Conservation (phyloP, 2,113 vertebrate genomes). For the Trochalopteron elliotii region DNA sequence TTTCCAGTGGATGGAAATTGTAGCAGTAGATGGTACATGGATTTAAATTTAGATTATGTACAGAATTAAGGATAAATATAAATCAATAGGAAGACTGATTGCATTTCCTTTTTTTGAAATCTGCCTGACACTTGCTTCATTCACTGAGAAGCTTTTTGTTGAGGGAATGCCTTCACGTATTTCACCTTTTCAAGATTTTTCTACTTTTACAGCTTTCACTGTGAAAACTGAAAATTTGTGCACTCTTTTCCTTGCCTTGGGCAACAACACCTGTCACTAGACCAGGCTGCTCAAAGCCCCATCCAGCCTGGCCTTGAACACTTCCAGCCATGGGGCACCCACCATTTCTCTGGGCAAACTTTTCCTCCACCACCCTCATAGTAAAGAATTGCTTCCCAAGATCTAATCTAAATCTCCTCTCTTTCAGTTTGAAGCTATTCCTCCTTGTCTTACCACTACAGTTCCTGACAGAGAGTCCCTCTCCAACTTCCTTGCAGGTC, state of each 20-base stretch:
- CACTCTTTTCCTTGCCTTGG: neutral
- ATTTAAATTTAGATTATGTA: neutral
- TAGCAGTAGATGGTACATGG: neutral
- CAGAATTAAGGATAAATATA: neutral
- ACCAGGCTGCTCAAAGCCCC: neutral
- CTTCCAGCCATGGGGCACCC: neutral
- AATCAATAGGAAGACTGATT: neutral
- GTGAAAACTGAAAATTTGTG: neutral
- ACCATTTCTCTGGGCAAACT: neutral
- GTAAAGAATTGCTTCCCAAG: neutral
- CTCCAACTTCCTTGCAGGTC: rapidly evolving
- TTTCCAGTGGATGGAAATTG: neutral
- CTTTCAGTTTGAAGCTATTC: neutral
- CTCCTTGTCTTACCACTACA: neutral
- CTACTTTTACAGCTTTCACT: neutral
- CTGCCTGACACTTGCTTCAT: neutral
- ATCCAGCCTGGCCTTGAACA: neutral
- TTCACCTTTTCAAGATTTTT: neutral
- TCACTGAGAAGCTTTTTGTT: neutral
- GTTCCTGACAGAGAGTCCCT: rapidly evolving
- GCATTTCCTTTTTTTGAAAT: neutral
- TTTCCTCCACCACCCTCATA: neutral
- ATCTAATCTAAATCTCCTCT: neutral
- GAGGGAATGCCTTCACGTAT: neutral
- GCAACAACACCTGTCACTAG: neutral